phyloP scores from a whole-genome alignment of 2,888 invertebrate genomes.

The Microctonus aethiopoides region DNA sequence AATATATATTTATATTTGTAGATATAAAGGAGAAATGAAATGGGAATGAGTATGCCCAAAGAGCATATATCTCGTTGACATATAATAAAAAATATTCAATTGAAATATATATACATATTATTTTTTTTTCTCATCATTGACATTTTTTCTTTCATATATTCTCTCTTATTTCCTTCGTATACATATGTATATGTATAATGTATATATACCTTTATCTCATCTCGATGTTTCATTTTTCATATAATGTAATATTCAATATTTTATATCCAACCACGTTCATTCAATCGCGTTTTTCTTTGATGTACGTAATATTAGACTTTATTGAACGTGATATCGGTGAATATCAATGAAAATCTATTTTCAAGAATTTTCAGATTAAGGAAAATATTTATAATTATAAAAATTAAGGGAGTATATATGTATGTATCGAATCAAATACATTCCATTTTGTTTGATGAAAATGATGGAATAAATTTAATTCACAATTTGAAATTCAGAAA shows the following conservation, averaged over 20 bases:
- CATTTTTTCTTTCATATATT: neutral
- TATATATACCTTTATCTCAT: neutral
- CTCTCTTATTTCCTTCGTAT: neutral
- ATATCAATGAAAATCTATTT: neutral
- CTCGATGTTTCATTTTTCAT: neutral
- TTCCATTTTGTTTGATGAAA: neutral
- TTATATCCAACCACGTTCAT: conserved; percentile 13
- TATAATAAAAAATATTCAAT: conserved; percentile 22
- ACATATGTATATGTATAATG: too few relatives aligned
- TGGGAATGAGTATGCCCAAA: conserved; percentile 15
- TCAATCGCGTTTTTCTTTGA: conserved; percentile 48
- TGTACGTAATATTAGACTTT: conserved; percentile 51
- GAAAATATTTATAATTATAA: conserved; percentile 61
- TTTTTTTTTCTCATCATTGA: neutral
- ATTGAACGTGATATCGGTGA: conserved; percentile 48
- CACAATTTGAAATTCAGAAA: too few relatives aligned
- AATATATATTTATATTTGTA: too few relatives aligned
- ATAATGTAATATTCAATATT: conserved; percentile 22
- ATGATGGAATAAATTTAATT: neutral
- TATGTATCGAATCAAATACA: neutral
- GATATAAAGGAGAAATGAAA: conserved; percentile 14
- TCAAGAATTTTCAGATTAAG: conserved; percentile 49
- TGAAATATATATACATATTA: conserved; percentile 5
- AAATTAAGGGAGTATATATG: conserved; percentile 35
- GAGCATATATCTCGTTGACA: neutral